Percentiles rank a stretch among this genome's conserved stretches.
These are phyloP conservation scores for Buathra laborator DNA, from an alignment of 2,888 invertebrate species.

Conservation along the genomic window DNA sequence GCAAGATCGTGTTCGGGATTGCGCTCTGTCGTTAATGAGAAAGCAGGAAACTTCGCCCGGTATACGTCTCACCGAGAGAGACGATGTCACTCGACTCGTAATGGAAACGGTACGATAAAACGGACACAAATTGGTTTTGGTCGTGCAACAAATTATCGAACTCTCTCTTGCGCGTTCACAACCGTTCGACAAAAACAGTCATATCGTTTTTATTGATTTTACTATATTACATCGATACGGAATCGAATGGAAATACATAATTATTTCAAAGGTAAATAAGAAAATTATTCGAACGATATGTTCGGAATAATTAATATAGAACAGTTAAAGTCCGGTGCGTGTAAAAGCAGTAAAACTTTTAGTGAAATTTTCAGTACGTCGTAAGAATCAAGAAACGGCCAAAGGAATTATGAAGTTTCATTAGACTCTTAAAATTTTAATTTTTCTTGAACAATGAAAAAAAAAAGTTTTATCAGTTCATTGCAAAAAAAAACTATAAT, in stretches of 20 bases:
- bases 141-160: conserved; percentile 62
- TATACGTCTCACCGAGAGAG: conserved; percentile 50
- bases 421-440: neutral
- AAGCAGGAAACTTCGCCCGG: conserved; percentile 61
- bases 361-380: conserved; percentile 40
- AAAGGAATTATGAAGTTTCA: conserved; percentile 28
- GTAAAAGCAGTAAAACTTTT: conserved; percentile 37
- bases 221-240: conserved; percentile 25
- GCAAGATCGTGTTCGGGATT: conserved; percentile 58
- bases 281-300: conserved; percentile 38
- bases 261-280: conserved; percentile 7
- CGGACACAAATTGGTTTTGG: conserved; percentile 61
- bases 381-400: conserved; percentile 20
- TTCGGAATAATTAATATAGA: conserved; percentile 44
- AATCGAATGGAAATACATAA: conserved; percentile 31
- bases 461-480: neutral
- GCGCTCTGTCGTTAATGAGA: conserved; percentile 66
- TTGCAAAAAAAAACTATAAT: neutral
- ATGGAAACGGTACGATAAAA: conserved; percentile 52
- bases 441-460: neutral
- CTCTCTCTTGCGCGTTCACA: conserved; percentile 38
- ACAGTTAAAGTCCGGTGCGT: neutral
- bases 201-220: conserved; percentile 36
- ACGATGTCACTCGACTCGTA: conserved; percentile 53
- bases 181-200: conserved; percentile 23